Evolutionary conservation across 2,797 vertebrate species (phyloP), one percentile per base, ranked within the genome.

Genomic region (Enteromius viviparus): DNA sequence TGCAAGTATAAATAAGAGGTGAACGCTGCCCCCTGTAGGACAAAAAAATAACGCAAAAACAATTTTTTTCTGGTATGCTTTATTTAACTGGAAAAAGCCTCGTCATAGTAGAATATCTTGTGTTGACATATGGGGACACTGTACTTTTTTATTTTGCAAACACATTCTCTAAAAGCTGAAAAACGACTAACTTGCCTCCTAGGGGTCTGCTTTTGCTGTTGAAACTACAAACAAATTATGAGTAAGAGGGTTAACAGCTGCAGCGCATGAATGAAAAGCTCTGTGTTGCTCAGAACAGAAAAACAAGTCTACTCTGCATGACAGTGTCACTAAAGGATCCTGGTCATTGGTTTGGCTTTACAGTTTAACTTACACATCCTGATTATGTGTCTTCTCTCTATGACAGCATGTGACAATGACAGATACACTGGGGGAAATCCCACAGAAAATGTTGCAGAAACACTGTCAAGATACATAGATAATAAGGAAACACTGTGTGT

Each of bases 1-100:
- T 68, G 6, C 47, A 47, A 78, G 10, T n/a, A 7, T 14, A 55
- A 42, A 80, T 11, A 55, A 58, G 6, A 49, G 21, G 26, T 51
- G 10, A 78, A 37, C 40, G 45, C 26, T 83, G 82, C 75, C 82
- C 65, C 26, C 82, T 78, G 14, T 29, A 21, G 75, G 53, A 76
- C 51, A 70, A 70, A 29, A 37, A 2, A 23, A 37, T 78, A 77
- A 17, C 17, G 23, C 81, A 82, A 66, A 81, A 82, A 66, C 80
- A 82, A 42, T n/a, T 4, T 37, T 14, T 65, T 78, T 78, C 3
- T 37, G 21, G 15, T 12, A 23, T 47, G 40, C 19, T 40, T 6
- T 40, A 7, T 19, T 32, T 34, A 47, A 62, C 17, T 47, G 53
- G 17, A 19, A 51, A 81, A 64, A 49, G 3, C 21, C 6, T 37